Conservation (phyloP, 2,113 vertebrate genomes). For the Actenoides lindsayi region DNA sequence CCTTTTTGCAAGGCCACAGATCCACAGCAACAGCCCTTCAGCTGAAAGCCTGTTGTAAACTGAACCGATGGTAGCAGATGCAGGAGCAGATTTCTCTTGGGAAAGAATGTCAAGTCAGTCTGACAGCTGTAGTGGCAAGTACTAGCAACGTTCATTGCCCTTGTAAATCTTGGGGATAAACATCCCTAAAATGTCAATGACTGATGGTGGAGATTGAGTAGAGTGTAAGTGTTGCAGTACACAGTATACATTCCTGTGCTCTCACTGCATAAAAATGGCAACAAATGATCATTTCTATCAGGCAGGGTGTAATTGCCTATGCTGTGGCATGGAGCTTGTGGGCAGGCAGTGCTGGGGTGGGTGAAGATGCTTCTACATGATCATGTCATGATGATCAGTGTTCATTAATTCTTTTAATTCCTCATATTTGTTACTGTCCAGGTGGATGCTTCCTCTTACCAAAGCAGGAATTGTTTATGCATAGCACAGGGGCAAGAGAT, state of each 20-base stretch:
- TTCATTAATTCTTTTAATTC: not conserved
- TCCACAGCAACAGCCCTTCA: not conserved
- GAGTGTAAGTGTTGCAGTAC: not conserved
- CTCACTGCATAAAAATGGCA: not conserved
- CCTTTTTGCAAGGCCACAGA: not conserved
- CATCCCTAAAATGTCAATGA: not conserved
- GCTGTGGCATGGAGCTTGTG: not conserved
- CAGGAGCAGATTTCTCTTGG: conserved; percentile 30
- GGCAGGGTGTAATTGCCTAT: not conserved
- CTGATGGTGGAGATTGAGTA: not conserved
- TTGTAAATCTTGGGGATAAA: conserved; percentile 27
- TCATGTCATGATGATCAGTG: not conserved
- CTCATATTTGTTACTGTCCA: not conserved
- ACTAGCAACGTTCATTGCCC: conserved; percentile 2
- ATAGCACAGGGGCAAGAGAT: not conserved
- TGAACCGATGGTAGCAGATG: conserved; percentile 24
- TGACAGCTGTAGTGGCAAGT: conserved; percentile 8
- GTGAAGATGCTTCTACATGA: not conserved
- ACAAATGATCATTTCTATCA: not conserved
- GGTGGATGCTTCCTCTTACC: not conserved
- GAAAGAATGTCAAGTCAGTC: not conserved
- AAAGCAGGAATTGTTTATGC: not conserved
- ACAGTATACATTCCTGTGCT: not conserved
- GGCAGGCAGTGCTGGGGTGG: not conserved
- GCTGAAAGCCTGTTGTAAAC: not conserved